A percentile compares a stretch with the other conserved stretches of the same genome.
Evolutionary conservation across 2,113 vertebrate species (phyloP).

Genomic region (Hemiprocne comata): DNA sequence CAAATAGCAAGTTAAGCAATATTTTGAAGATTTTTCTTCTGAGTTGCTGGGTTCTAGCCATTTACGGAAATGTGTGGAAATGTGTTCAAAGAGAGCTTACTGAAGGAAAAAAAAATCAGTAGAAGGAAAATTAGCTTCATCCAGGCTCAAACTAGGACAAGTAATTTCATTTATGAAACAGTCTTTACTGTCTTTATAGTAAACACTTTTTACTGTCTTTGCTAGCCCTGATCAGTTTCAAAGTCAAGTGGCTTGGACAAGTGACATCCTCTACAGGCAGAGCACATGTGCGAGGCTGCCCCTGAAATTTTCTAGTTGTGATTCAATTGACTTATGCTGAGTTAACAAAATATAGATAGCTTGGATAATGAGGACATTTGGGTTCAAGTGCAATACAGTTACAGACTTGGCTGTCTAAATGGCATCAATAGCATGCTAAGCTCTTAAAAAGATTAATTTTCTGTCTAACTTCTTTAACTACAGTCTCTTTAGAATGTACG

Average conservation of each 20-base stretch:
- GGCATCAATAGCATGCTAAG: background rate
- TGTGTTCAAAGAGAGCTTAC: no score
- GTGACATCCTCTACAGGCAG: background rate
- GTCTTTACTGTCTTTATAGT: background rate
- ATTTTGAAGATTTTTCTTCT: background rate
- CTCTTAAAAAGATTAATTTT: background rate
- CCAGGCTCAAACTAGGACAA: no score
- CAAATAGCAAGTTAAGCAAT: background rate
- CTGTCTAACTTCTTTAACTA: background rate
- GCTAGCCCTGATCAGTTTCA: background rate
- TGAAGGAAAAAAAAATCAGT: no score
- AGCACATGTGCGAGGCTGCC: background rate
- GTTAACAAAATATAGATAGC: background rate
- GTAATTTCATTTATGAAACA: background rate
- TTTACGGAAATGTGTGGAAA: accelerated
- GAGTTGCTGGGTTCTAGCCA: background rate
- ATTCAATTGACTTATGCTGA: background rate
- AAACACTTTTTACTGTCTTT: background rate
- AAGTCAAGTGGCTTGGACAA: background rate
- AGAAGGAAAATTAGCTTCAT: no score
- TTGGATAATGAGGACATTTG: background rate
- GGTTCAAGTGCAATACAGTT: background rate
- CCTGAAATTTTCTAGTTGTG: background rate
- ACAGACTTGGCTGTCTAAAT: background rate
- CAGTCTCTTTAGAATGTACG: background rate